Percentiles rank a stretch among this genome's conserved stretches.
These are phyloP conservation scores for Mythimna ferrago DNA, from an alignment of 2,888 invertebrate genomes.

Conservation along the genomic window DNA sequence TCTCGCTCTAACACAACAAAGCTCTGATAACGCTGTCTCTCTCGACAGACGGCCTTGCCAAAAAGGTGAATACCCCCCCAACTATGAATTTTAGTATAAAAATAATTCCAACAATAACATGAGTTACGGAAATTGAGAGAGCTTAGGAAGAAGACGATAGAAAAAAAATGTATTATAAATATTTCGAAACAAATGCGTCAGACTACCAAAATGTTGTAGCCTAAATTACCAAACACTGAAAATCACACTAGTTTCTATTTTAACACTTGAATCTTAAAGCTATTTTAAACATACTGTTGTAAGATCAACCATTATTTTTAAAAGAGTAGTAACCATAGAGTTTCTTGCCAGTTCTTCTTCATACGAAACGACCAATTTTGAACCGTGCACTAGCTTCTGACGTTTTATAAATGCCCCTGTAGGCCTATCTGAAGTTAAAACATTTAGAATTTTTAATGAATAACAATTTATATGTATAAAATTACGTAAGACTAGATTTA, in stretches of 20 bases:
- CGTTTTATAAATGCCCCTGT: too few relatives aligned
- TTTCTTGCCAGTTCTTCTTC: too few relatives aligned
- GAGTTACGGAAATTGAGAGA: slow-evolving; percentile 53
- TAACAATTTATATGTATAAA: neutral
- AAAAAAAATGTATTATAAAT: slow-evolving; percentile 27
- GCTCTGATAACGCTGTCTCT: slow-evolving; percentile 56
- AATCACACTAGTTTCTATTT: neutral
- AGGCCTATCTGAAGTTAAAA: too few relatives aligned
- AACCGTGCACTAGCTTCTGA: too few relatives aligned
- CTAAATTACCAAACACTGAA: slow-evolving; percentile 9
- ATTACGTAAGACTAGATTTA: neutral
- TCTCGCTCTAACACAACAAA: slow-evolving; percentile 59
- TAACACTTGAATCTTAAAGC: too few relatives aligned
- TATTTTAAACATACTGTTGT: neutral
- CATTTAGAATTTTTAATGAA: too few relatives aligned
- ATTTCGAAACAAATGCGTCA: slow-evolving; percentile 24
- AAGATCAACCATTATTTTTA: too few relatives aligned
- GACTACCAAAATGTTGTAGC: neutral
- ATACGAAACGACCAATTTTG: too few relatives aligned
- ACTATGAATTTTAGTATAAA: slow-evolving; percentile 66
- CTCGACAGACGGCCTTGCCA: slow-evolving; percentile 75
- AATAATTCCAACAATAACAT: slow-evolving; percentile 68
- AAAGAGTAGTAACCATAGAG: too few relatives aligned
- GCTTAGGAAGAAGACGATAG: slow-evolving; percentile 14
- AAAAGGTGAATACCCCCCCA: slow-evolving; percentile 77